Base-by-base conservation (phyloP, 1,140 invertebrate genomes). In the Drosophila ficusphila region DNA sequence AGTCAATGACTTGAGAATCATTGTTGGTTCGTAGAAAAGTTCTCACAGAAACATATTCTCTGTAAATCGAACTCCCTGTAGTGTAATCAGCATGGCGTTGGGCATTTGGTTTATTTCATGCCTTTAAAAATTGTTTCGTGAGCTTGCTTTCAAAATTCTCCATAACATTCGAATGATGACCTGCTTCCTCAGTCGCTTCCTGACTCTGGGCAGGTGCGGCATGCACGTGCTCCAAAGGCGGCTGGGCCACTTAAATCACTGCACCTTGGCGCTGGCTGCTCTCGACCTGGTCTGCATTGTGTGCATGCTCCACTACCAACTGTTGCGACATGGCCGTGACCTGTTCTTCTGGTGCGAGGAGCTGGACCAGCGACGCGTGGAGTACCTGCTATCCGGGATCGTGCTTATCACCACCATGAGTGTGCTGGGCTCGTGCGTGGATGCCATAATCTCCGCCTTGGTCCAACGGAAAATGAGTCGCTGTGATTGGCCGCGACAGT, bases 291-390 rank as follows among this genome's bases (percentile, higher is more conserved):
- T 81, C 1, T 64, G 19, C 16, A 21, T 73, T 2, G 8, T 72
- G n/a, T 29, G 23, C 12, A 33, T 62, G 29, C 39, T 86, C 29
- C 58, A 86, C 31, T 86, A 64, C 34, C 44, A 72, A 18, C 57
- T 76, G 2, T 25, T 60, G 1, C 33, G 41, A 19, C 39, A 88
- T 34, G 62, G 64, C 8, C 21, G 49, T 0, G 82, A 86, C 49
- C 23, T 86, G 25, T 16, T 77, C 5, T 86, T 54, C 41, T 86
- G 81, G 81, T 8, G 54, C 4, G 14, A 69, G 2, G 61, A 81
- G 42, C 25, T 85, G 0, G 3, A 6, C 5, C 19, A 21, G 0
- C 42, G 48, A 6, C 53, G 51, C 2, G 0, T 47, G 3, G 65
- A 75, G 0, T 85, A 79, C 18, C 0, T 72, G 23, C 42, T 85